Percentiles rank a stretch among this genome's conserved stretches.
Evolutionary conservation across 2,888 invertebrate species (phyloP).

Genomic region (Ectropis crepuscularia): DNA sequence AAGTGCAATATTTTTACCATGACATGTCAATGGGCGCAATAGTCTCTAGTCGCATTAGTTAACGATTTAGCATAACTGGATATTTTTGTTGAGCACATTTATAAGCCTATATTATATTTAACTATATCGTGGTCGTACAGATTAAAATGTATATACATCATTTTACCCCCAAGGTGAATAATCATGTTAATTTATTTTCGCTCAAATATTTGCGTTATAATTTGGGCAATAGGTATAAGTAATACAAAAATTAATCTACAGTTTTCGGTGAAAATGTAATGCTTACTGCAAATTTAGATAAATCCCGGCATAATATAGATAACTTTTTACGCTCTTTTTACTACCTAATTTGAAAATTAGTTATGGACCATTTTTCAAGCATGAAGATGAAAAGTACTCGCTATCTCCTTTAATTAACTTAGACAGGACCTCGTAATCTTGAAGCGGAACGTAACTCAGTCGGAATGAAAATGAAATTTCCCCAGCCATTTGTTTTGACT

Average conservation of each 20-base stretch:
- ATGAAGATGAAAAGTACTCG: conserved; percentile 19
- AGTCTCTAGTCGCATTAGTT: no score
- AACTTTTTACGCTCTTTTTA: background rate
- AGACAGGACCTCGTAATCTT: conserved; percentile 36
- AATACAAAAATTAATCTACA: no score
- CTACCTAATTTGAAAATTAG: conserved; percentile 3
- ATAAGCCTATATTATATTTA: no score
- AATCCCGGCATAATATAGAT: background rate
- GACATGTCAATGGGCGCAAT: no score
- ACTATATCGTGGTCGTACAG: no score
- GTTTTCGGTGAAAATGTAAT: no score
- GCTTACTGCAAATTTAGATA: background rate
- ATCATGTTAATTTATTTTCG: no score
- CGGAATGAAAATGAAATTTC: conserved; percentile 47
- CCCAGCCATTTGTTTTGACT: conserved; percentile 41
- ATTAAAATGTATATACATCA: no score
- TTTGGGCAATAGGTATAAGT: background rate
- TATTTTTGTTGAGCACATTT: no score
- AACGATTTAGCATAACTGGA: no score
- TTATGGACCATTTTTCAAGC: conserved; percentile 10
- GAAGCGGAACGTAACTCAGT: conserved; percentile 42
- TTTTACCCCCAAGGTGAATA: no score
- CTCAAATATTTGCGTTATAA: background rate
- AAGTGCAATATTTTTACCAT: no score
- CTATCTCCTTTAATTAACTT: conserved; percentile 33